Conservation (phyloP, 2,797 vertebrate species). For the Sibirionetta formosa region DNA sequence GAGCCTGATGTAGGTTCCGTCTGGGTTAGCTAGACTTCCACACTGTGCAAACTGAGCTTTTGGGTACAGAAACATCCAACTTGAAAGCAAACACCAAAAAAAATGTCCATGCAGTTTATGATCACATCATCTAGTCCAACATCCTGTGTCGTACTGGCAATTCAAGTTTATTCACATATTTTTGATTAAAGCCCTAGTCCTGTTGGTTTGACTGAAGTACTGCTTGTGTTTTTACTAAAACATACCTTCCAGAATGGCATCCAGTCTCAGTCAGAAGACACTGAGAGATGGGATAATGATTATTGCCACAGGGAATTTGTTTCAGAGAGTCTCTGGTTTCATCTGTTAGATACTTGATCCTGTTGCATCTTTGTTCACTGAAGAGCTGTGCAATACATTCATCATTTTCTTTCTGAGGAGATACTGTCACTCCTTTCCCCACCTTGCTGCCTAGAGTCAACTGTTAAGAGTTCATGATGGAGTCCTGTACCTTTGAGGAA, state of each 20-base stretch:
- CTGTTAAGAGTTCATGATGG: background rate
- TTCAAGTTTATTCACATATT: background rate
- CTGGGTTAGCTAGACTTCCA: background rate
- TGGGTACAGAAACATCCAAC: background rate
- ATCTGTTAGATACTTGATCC: background rate
- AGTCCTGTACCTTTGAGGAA: background rate
- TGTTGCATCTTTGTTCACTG: background rate
- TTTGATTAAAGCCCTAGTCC: background rate
- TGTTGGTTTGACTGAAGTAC: background rate
- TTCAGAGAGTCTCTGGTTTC: background rate
- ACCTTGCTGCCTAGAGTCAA: background rate
- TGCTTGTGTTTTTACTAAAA: constrained; percentile 9
- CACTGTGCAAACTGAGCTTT: background rate
- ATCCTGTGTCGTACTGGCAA: background rate
- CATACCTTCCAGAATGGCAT: background rate
- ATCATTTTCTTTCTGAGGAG: background rate
- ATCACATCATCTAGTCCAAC: background rate
- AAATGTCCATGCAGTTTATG: background rate
- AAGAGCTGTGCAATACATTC: background rate
- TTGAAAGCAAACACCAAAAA: background rate
- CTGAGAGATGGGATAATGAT: background rate
- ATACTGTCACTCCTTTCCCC: background rate
- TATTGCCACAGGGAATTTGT: background rate
- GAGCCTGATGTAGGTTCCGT: background rate
- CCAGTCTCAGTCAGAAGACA: background rate